A percentile compares a stretch with the other conserved stretches of the same genome.
Evolutionary conservation across 2,888 invertebrate species (phyloP).

Genomic region (Rhogogaster chlorosoma): DNA sequence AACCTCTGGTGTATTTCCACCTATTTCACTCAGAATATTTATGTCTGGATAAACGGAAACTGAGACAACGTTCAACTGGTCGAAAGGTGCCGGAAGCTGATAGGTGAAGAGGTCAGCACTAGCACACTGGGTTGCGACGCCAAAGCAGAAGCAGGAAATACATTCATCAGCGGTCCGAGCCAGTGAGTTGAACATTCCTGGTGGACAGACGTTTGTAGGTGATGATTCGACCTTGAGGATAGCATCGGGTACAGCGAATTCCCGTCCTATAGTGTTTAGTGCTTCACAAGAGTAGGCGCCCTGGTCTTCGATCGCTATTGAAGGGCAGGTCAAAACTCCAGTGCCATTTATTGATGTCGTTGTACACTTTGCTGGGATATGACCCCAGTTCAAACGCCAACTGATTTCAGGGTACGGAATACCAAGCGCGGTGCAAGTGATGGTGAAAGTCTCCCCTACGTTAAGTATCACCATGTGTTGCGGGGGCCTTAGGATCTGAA

Average conservation of each 20-base stretch:
- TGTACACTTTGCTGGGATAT: conserved; percentile 89
- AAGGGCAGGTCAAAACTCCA: conserved; percentile 90
- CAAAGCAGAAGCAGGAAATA: conserved; percentile 98
- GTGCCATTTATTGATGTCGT: conserved; percentile 87
- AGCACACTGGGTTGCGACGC: conserved; percentile 89
- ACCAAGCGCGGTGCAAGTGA: conserved; percentile 93
- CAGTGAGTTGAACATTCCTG: conserved; percentile 90
- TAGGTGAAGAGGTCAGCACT: conserved; percentile 92
- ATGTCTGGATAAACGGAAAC: conserved; percentile 76
- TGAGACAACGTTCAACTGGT: conserved; percentile 81
- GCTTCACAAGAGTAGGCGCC: conserved; percentile 99
- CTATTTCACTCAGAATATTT: conserved; percentile 69
- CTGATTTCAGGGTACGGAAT: conserved; percentile 94
- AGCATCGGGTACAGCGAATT: conserved; percentile 93
- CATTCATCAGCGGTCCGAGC: conserved; percentile 90
- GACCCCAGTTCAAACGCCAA: conserved; percentile 99
- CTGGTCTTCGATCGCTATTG: conserved; percentile 86
- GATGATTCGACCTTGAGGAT: conserved; percentile 84
- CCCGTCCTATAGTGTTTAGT: conserved; percentile 90
- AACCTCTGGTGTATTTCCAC: conserved; percentile 55
- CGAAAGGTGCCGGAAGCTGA: conserved; percentile 83
- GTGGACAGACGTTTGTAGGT: conserved; percentile 82
- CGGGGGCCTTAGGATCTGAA: conserved; percentile 85
- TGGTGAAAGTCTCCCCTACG: conserved; percentile 86
- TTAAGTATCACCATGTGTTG: conserved; percentile 86